phyloP scores from a whole-genome alignment of 1,140 invertebrate genomes.

The Hirudo medicinalis region DNA sequence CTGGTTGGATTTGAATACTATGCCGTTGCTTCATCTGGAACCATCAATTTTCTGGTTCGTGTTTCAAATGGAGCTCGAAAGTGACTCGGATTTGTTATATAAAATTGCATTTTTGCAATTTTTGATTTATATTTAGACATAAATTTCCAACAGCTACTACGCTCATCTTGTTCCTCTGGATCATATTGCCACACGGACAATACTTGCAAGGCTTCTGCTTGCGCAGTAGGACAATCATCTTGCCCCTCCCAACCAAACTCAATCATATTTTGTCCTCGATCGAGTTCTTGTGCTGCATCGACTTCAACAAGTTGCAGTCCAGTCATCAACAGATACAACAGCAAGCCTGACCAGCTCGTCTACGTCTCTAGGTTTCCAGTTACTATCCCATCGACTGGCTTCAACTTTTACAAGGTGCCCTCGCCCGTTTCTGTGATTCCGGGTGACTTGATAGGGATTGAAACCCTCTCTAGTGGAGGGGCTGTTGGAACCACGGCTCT shows the following conservation, averaged over 20 bases:
- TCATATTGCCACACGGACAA: constrained; percentile 7
- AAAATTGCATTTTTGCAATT: not conserved
- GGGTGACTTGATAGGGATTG: constrained; percentile 9
- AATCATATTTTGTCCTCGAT: constrained; percentile 5
- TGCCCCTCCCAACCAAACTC: not conserved
- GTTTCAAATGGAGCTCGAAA: not conserved
- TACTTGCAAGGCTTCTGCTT: constrained; percentile 3
- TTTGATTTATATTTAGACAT: not conserved
- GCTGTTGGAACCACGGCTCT: constrained; percentile 7
- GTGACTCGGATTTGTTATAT: not conserved
- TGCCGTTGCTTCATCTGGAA: not conserved
- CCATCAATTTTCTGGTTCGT: constrained; percentile 17
- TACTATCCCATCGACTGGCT: not conserved
- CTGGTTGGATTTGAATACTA: constrained; percentile 16
- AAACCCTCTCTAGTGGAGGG: not conserved
- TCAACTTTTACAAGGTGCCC: not conserved
- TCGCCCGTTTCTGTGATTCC: not conserved
- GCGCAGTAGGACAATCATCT: not conserved
- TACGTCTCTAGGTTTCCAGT: not conserved
- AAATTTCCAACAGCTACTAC: not conserved
- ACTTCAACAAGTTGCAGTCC: not conserved
- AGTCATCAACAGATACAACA: not conserved
- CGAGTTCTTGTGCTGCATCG: not conserved
- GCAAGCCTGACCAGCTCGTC: too few species aligned
- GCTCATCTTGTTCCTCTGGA: not conserved